A percentile compares a stretch with the other conserved stretches of the same genome.
Evolutionary conservation across 92 coral and sea anemone species (phyloP).

Genomic region (Blastomussa wellsi): DNA sequence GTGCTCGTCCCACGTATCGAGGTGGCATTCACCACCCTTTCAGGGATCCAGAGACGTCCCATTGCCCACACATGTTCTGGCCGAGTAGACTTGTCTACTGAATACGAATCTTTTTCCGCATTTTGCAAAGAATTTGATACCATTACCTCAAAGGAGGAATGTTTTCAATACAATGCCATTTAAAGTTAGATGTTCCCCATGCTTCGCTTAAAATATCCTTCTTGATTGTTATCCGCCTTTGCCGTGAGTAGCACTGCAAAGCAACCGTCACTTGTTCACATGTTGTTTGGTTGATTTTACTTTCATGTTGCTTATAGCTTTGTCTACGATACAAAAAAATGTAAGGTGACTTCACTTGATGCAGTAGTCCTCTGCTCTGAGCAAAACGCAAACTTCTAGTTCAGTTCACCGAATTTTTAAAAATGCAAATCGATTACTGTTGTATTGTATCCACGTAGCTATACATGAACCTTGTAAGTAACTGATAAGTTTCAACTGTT

Average conservation of each 20-base stretch:
- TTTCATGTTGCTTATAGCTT: background rate
- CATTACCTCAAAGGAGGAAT: slow-evolving; percentile 38
- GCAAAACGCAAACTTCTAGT: background rate
- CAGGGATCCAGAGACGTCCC: slow-evolving; percentile 31
- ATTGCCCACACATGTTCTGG: slow-evolving; percentile 45
- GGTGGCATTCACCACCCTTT: no score
- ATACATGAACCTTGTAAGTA: background rate
- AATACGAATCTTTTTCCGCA: slow-evolving; percentile 43
- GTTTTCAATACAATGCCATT: slow-evolving; percentile 35
- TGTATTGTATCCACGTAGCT: background rate
- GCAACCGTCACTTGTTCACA: background rate
- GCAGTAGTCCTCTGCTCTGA: background rate
- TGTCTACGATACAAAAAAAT: background rate
- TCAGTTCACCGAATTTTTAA: background rate
- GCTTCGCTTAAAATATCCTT: background rate
- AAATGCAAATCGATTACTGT: background rate
- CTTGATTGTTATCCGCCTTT: background rate
- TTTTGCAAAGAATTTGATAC: slow-evolving; percentile 44
- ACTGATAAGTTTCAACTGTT: background rate
- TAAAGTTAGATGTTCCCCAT: background rate
- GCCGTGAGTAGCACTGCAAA: background rate
- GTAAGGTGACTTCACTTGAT: background rate
- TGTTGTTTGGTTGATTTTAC: background rate
- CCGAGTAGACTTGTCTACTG: slow-evolving; percentile 48
- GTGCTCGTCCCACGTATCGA: slow-evolving; percentile 43